Conservation (phyloP, 2,888 invertebrate species). For the Tachina grossa region DNA sequence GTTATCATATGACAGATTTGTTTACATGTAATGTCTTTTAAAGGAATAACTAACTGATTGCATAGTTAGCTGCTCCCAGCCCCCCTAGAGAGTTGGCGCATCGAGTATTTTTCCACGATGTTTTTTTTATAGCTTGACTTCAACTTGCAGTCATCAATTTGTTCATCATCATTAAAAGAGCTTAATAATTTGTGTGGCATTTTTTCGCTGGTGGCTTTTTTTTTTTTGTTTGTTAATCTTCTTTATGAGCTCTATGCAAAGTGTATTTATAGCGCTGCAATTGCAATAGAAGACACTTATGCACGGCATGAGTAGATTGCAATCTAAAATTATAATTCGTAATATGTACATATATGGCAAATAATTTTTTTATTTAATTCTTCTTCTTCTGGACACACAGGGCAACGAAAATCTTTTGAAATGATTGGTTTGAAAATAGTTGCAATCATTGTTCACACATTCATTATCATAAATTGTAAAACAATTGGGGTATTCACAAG, state of each 20-base stretch:
- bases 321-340: no score
- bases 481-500: no score
- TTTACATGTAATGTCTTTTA: constrained; percentile 24
- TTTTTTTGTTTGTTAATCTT: neutral
- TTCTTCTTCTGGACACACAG: no score
- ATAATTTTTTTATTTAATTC: no score
- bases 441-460: no score
- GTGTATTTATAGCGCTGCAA: neutral
- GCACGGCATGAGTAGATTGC: no score
- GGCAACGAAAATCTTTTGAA: no score
- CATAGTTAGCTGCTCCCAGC: constrained; percentile 28
- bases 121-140: constrained; percentile 26
- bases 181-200: constrained; percentile 39
- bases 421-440: no score
- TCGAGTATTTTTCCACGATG: neutral
- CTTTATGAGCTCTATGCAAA: neutral
- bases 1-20: constrained; percentile 27
- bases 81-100: constrained; percentile 15
- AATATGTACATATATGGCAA: no score
- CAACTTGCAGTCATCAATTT: constrained; percentile 37
- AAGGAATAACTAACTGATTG: constrained; percentile 35
- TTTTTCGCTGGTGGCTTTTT: neutral
- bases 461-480: no score
- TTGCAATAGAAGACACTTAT: neutral
- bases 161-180: constrained; percentile 54